Conservation (phyloP, 2,888 invertebrate genomes). For the Belgica antarctica region DNA sequence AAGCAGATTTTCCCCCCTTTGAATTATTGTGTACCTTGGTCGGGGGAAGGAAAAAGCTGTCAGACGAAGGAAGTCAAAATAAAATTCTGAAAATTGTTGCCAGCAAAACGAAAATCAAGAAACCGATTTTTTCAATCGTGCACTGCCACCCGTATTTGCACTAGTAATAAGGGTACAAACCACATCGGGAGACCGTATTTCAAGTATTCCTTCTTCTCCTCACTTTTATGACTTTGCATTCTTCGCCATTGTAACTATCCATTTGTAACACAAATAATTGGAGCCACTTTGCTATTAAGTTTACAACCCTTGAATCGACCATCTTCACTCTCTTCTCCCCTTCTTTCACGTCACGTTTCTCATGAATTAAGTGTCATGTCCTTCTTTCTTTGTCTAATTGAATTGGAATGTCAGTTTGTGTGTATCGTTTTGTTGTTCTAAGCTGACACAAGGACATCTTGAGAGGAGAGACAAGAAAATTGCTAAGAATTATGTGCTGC, state of each 20-base stretch:
- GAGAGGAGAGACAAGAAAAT: no score
- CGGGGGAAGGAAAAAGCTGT: background rate
- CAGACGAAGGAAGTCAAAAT: background rate
- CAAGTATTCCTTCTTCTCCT: constrained; percentile 40
- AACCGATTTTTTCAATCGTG: background rate
- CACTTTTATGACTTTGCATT: constrained; percentile 44
- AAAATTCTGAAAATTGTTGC: no score
- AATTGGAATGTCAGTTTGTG: constrained; percentile 7
- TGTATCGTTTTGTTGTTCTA: constrained; percentile 6
- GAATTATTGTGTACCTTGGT: constrained; percentile 11
- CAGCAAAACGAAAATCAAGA: background rate
- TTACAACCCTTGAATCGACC: constrained; percentile 32
- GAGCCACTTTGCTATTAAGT: constrained; percentile 37
- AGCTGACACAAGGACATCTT: background rate
- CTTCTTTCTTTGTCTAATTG: constrained; percentile 1
- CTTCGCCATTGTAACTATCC: constrained; percentile 30
- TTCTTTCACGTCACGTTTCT: constrained; percentile 23
- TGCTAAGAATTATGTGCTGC: no score
- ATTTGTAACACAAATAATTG: constrained; percentile 43
- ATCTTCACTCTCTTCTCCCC: background rate
- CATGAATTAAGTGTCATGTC: constrained; percentile 13
- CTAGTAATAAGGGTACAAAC: constrained; percentile 31
- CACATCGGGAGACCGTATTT: background rate
- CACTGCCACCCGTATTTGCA: constrained; percentile 27
- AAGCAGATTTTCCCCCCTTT: constrained; percentile 26